Evolutionary conservation across 2,797 vertebrate species (phyloP).

Genomic region (Cuculus canorus): DNA sequence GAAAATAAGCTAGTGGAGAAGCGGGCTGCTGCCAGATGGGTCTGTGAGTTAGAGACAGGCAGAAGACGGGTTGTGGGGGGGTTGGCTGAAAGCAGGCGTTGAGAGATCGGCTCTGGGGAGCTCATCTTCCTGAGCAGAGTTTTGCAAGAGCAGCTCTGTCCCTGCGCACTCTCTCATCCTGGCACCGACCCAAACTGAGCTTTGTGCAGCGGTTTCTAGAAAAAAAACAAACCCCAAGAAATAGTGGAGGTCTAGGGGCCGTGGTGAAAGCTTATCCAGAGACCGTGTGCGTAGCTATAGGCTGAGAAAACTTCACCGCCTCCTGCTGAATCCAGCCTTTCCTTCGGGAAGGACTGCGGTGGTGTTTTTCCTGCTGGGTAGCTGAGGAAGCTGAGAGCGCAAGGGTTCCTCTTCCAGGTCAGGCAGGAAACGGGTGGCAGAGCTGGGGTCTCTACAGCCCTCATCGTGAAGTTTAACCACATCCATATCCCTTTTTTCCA

Average conservation of each 20-base stretch:
- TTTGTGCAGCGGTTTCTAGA: constrained; percentile 22
- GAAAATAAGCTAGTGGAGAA: neutral
- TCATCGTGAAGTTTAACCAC: rapidly evolving
- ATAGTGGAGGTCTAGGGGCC: neutral
- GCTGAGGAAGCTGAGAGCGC: constrained; percentile 7
- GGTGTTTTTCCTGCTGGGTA: constrained; percentile 41
- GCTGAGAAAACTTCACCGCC: constrained; percentile 2
- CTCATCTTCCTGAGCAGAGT: neutral
- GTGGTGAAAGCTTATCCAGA: neutral
- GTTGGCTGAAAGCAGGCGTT: neutral
- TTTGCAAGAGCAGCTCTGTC: constrained; percentile 1
- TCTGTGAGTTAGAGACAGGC: neutral
- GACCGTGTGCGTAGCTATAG: neutral
- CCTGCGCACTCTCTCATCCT: neutral
- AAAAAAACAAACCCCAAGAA: neutral
- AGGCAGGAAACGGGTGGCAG: constrained; percentile 60
- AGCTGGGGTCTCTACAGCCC: neutral
- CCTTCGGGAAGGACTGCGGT: neutral
- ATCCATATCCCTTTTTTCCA: rapidly evolving
- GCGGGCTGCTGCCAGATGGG: neutral
- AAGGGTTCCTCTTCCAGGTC: constrained; percentile 56
- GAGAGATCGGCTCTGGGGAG: neutral
- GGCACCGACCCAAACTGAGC: constrained; percentile 26
- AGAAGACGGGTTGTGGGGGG: neutral
- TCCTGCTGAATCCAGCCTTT: neutral